Evolutionary conservation across 2,113 vertebrate species (phyloP), one percentile per base, ranked within the genome.

Genomic region (Saguinus imperator): DNA sequence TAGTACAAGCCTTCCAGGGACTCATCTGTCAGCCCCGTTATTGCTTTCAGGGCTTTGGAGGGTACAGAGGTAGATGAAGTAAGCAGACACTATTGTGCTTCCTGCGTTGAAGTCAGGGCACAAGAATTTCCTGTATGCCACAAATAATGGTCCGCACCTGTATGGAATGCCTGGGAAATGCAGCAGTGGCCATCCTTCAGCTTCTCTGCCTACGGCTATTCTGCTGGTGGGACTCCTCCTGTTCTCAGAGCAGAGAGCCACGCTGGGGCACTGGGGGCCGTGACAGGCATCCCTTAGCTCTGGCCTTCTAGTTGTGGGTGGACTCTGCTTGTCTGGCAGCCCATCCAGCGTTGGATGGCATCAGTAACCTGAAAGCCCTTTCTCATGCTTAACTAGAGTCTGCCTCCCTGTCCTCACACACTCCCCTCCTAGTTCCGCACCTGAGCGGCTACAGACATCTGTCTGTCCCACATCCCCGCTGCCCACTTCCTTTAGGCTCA

Each of bases 41-140:
- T 25, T 27, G 9, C 73, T 6, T 12, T 11, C 45, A 45, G 32
- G 68, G 70, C 50, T 70, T 58, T 48, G 76, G 45, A 58, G 57
- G 55, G 29, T 11, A 2, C 48, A 7, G 55, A 40, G 61, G 25
- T 77, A 35, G 64, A 23, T 80, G 93, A 85, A 82, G 61, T 43
- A 32, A 85, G 66, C 3, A 9, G 82, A 55, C 32, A 0, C 57
- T 48, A 1, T 80, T 66, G 29, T 40, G 82, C 91, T 96, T 98
- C 91, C 96, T 68, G 88, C 76, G 79, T 27, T 95, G 95, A 45
- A 35, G 66, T 92, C 86, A 61, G 93, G 43, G 50, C 8, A 40
- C 12, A 57, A 83, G 27, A 86, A 84, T 95, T 95, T 97, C 96
- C 98, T 40, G 29, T 93, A 94, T 64, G 75, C 83, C 87, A 45